Evolutionary conservation across 1,140 invertebrate species (phyloP), one percentile per base, ranked within the genome.

Genomic region (Muscidifurax raptorellus): DNA sequence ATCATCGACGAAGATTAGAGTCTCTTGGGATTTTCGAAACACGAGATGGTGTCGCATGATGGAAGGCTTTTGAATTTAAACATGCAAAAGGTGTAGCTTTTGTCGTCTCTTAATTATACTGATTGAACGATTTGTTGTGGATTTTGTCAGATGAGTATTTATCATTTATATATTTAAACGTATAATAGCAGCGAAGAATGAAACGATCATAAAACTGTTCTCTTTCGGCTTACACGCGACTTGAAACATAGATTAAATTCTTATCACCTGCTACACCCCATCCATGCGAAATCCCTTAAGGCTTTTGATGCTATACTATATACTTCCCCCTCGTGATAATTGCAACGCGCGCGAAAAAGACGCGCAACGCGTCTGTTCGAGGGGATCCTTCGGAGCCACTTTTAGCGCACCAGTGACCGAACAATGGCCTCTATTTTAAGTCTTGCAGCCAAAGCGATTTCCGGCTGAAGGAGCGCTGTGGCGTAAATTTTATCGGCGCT

Each of bases 351-450:
- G 22, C 22, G 6, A 52, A 76, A n/a, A 52, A 52, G 40, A 27
- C 22, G n/a, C 5, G 27, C 25, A 28, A 27, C 25, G 18, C 5
- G 66, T 18, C 25, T 69, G 25, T 32, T 30, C 25, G 22, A 36
- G 40, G 27, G 44, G 44, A 52, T 76, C 74, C 74, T 59, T 52
- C 74, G 5, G 10, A 25, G 40, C 40, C 44, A 76, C 74, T 76
- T 76, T 76, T n/a, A 76, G 27, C 10, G n/a, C 18, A 59, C 5
- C 18, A 59, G 18, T 2, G 28, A 36, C 44, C n/a, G 74, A 76
- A 76, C 74, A 52, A 76, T 74, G 74, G 40, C 36, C 13, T 47
- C 27, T 25, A 18, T 76, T 79, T 79, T n/a, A n/a, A n/a, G 18
- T 59, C 32, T 22, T 12, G 30, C 32, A 40, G 30, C n/a, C 32